Percentiles rank a stretch among this genome's conserved stretches.
phyloP scores from a whole-genome alignment of 92 coral and sea anemone species.

The Porites cylindrica region DNA sequence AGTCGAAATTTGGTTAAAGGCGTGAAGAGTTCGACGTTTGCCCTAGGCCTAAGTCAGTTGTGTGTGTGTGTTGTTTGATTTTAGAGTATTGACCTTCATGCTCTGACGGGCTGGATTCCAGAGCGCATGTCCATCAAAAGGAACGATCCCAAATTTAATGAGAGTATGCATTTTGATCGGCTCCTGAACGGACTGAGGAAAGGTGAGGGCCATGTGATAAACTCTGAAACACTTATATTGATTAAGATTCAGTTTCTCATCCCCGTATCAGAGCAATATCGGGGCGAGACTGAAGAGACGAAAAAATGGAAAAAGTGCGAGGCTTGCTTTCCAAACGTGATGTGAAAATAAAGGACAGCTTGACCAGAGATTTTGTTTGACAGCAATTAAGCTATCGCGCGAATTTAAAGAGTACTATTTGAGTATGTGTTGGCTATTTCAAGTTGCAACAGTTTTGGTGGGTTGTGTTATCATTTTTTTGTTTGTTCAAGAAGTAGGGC shows the following conservation, averaged over 20 bases:
- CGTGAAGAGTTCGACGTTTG: no score
- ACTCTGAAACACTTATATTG: neutral
- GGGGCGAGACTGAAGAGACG: neutral
- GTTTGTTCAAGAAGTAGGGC: no score
- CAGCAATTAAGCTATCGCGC: no score
- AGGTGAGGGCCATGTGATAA: constrained; percentile 44
- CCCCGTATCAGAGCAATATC: neutral
- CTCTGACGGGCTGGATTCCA: constrained; percentile 99
- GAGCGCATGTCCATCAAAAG: constrained; percentile 94
- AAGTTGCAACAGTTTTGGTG: no score
- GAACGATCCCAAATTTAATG: constrained; percentile 83
- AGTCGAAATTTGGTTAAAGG: no score
- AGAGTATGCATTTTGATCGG: constrained; percentile 88
- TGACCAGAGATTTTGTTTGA: no score
- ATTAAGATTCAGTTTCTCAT: neutral
- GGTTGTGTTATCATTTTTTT: no score
- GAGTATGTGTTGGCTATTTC: no score
- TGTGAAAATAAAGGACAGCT: no score
- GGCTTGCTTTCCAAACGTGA: no score
- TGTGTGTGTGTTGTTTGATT: neutral
- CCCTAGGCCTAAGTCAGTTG: no score
- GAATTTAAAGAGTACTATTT: no score
- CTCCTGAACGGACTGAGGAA: constrained; percentile 84
- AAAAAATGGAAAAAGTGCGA: neutral
- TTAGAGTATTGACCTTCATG: constrained; percentile 97